Evolutionary conservation across 2,888 invertebrate species (phyloP), one percentile per base, ranked within the genome.

Genomic region (Caenorhabditis doughertyi): DNA sequence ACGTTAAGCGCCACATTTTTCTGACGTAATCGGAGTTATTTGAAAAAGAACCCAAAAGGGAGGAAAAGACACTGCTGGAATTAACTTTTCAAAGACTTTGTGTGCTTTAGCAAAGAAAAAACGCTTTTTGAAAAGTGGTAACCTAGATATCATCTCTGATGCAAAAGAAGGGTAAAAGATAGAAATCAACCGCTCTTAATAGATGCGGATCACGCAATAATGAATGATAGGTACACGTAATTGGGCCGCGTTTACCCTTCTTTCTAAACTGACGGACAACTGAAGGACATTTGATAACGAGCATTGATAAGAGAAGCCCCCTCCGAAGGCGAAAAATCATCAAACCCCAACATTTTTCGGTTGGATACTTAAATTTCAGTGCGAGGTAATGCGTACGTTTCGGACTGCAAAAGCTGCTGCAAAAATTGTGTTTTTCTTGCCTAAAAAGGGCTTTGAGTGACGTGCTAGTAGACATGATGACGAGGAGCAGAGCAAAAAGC

Each of bases 151-250:
- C 49, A 49, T 49, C 32, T 44, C 44, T 27, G 65, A n/a, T n/a
- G n/a, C n/a, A n/a, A n/a, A n/a, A n/a, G n/a, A n/a, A n/a, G n/a
- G n/a, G n/a, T n/a, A n/a, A n/a, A n/a, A n/a, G n/a, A 65, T 65
- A 65, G 16, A 16, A 53, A 65, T 65, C 64, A 62, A 42, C 51
- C 11, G 27, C 62, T 29, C 44, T 4, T 47, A 5, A 18, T 47
- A 47, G 64, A 64, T 64, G 47, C 47, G 53, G 44, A 65, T 64
- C 64, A 65, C 23, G 29, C n/a, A n/a, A n/a, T n/a, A 39, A 74
- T 71, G 77, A 71, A 56, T 79, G 79, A 79, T 79, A 71, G 79
- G 71, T 79, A 79, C 79, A 79, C 79, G 79, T 79, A 67, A 35
- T 42, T 25, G 64, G n/a, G 23, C 39, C 11, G 27, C 44, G n/a